Conservation (phyloP, 1,140 invertebrate species). For the Hyles vespertilio region DNA sequence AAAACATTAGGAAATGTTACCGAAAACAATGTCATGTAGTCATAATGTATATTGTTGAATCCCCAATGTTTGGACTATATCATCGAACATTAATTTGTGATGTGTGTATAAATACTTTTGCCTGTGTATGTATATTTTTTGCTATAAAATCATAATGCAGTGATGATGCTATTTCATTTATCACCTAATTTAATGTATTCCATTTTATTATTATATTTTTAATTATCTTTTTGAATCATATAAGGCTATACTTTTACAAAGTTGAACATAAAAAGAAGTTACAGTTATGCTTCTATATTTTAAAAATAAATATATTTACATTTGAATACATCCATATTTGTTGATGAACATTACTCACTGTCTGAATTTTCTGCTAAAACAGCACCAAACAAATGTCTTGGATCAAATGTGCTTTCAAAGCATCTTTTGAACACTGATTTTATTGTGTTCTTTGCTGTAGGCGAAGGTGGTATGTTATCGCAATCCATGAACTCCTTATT, state of each 20-base stretch:
- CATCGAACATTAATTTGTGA: conserved; percentile 56
- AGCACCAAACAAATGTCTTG: conserved; percentile 64
- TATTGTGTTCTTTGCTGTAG: conserved; percentile 67
- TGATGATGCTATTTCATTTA: conserved; percentile 62
- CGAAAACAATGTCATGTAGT: background rate
- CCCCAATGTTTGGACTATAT: conserved; percentile 28
- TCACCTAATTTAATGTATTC: background rate
- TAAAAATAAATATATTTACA: too few relatives aligned
- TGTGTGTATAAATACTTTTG: conserved; percentile 64
- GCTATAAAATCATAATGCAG: conserved; percentile 73
- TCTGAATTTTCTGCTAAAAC: conserved; percentile 80
- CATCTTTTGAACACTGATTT: conserved; percentile 79
- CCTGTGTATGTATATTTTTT: conserved; percentile 71
- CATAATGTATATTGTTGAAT: conserved; percentile 13
- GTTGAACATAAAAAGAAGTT: background rate
- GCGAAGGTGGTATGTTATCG: conserved; percentile 70
- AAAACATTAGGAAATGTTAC: too few relatives aligned
- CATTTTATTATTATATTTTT: too few relatives aligned
- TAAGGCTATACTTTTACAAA: background rate
- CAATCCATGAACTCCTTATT: conserved; percentile 34
- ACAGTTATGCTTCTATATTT: conserved; percentile 1
- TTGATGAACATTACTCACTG: conserved; percentile 53
- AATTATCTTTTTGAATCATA: too few relatives aligned
- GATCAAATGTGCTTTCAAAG: conserved; percentile 82
- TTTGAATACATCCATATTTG: conserved; percentile 5